A percentile compares a stretch with the other conserved stretches of the same genome.
phyloP scores from a whole-genome alignment of 2,797 vertebrate genomes.

The Sebastes melanostomus region DNA sequence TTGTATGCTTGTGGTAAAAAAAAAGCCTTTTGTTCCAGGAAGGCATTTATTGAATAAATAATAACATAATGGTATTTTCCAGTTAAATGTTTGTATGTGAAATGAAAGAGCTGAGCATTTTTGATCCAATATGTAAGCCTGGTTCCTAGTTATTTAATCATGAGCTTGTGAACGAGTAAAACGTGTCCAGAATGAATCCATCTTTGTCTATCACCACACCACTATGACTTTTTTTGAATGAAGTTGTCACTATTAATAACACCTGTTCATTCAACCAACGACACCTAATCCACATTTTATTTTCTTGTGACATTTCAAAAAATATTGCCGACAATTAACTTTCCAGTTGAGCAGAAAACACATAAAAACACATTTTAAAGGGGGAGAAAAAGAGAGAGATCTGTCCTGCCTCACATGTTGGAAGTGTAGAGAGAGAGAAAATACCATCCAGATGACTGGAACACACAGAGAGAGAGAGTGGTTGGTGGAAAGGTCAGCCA shows the following conservation, averaged over 20 bases:
- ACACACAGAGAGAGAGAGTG: slow-evolving; percentile 15
- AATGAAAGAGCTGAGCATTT: not conserved
- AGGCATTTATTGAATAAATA: not conserved
- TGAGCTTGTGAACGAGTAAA: not conserved
- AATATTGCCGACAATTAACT: not conserved
- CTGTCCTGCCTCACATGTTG: not conserved
- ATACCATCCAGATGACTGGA: slow-evolving; percentile 18
- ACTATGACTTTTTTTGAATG: not conserved
- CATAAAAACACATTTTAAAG: not conserved
- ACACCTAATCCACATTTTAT: not conserved
- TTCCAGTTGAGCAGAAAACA: not conserved
- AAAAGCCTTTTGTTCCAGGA: not conserved
- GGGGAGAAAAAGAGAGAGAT: not conserved
- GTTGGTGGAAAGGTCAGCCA: slow-evolving; percentile 49
- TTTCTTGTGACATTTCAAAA: not conserved
- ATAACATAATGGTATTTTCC: not conserved
- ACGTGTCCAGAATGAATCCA: not conserved
- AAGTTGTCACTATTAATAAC: not conserved
- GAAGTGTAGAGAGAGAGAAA: not conserved
- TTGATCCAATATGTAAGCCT: not conserved
- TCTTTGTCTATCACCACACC: not conserved
- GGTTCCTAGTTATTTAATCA: not conserved
- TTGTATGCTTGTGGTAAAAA: not conserved
- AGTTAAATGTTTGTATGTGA: not conserved
- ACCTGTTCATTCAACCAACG: not conserved